A percentile compares a stretch with the other conserved stretches of the same genome.
phyloP scores from a whole-genome alignment of 2,113 vertebrate species.

The Ctenomys sociabilis region DNA sequence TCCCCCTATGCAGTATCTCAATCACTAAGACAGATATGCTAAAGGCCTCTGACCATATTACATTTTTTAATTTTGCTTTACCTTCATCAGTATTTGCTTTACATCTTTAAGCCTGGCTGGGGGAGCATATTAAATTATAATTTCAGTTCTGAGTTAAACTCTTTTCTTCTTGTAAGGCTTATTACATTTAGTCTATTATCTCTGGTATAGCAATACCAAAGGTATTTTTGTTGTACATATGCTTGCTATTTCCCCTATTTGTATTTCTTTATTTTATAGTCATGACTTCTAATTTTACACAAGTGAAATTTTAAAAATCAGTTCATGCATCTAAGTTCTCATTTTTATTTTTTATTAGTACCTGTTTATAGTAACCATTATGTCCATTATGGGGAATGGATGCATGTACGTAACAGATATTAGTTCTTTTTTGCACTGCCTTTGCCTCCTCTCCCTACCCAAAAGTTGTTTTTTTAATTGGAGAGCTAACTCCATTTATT shows the following conservation, averaged over 20 bases:
- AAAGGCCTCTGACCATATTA: not conserved
- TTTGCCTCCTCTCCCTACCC: not conserved
- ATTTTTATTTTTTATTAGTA: not conserved
- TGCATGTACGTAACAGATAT: not conserved
- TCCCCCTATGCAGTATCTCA: not conserved
- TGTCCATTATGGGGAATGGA: not conserved
- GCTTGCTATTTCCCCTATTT: not conserved
- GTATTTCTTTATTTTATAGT: not conserved
- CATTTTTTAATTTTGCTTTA: conserved; percentile 34
- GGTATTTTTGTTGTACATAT: not conserved
- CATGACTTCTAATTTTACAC: not conserved
- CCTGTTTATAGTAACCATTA: not conserved
- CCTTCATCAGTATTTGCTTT: conserved; percentile 31
- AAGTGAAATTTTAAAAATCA: not conserved
- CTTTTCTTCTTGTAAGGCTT: not conserved
- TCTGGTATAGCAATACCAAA: not conserved
- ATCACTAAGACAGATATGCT: not conserved
- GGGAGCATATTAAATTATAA: not conserved
- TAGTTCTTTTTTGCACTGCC: not conserved
- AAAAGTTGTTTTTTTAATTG: not conserved
- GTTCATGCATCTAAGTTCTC: not conserved
- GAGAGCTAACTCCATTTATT: not conserved
- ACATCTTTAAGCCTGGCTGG: not conserved
- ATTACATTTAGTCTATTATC: not conserved
- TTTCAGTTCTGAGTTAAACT: not conserved